Base-by-base conservation (phyloP, 1,140 invertebrate species). In the Drosophila azteca region DNA sequence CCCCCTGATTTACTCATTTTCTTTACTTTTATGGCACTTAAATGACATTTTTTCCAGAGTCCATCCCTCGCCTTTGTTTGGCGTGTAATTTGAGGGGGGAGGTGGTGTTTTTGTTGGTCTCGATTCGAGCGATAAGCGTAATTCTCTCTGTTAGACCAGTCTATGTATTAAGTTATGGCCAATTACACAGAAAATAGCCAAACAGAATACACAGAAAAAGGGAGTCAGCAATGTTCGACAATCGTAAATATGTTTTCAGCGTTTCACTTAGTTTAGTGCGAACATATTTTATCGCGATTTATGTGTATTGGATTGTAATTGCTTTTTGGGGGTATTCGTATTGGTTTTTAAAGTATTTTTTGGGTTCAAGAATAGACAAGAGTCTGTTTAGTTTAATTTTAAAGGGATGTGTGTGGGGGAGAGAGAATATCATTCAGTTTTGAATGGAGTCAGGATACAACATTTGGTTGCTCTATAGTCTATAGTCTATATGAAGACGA, bases 1-100 rank as follows among this genome's bases (percentile, higher is more conserved):
- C 54, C 55, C 45, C 74, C 64, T 87, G 83, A 88, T 88, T 87
- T 87, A 87, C 82, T 81, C 82, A 87, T 87, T 87, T 87, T 82
- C 82, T 87, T 87, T 66, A 69, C 77, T 87, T 85, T 87, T 88
- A 82, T 76, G 78, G 70, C 82, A 78, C 83, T 87, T 66, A 63
- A 84, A 84, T 80, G 80, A 54, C 80, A 73, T 73, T 61, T 46
- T 66, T 13, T 31, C 15, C 17, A 43, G 41, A 29, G 39, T 44
- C 39, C 31, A 22, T 13, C 8, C 20, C 20, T 7, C n/a, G n/a
- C n/a, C 48, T 55, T 80, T 84, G 61, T 78, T 71, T 26, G 75
- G 74, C 73, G 62, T 83, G 79, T 71, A 79, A 79, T 83, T 84
- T 76, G 77, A 20, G 1, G 67, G 45, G 35, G 69, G 50, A 66